Percentiles rank a stretch among this genome's conserved stretches.
Conservation (phyloP, 2,888 invertebrate species). For the Lepidonotus clava region DNA sequence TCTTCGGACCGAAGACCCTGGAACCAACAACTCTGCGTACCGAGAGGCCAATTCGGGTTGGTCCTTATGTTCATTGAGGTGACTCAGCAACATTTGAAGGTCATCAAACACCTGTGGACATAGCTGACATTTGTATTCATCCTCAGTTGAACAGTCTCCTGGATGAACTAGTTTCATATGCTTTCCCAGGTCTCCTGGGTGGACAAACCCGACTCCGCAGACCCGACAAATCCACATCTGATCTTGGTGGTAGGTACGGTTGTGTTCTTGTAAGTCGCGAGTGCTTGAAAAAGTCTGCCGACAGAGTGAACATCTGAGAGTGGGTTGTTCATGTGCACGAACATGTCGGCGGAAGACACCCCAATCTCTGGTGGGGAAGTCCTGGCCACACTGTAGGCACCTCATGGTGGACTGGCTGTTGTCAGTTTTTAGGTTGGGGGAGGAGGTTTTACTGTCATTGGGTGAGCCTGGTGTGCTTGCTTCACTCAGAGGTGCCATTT, state of each 20-base stretch:
- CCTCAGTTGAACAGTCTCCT: neutral
- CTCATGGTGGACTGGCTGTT: constrained; percentile 52
- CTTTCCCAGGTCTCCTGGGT: constrained; percentile 41
- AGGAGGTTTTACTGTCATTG: neutral
- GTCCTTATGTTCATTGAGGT: constrained; percentile 48
- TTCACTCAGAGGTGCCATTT: constrained; percentile 27
- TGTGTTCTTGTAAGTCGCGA: constrained; percentile 42
- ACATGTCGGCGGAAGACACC: constrained; percentile 59
- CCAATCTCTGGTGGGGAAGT: constrained; percentile 62
- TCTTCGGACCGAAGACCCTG: neutral
- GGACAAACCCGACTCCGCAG: constrained; percentile 30
- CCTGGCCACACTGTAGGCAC: constrained; percentile 59
- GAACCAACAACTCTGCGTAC: neutral
- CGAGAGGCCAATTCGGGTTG: constrained; percentile 5
- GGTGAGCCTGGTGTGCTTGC: neutral
- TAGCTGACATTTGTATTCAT: constrained; percentile 32
- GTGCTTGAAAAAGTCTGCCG: constrained; percentile 32
- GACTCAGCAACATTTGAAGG: neutral
- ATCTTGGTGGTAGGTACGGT: constrained; percentile 53
- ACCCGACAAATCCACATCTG: constrained; percentile 30
- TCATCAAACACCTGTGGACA: constrained; percentile 46
- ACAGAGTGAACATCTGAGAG: constrained; percentile 42
- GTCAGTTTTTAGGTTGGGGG: neutral
- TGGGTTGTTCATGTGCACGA: constrained; percentile 55
- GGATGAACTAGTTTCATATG: constrained; percentile 51